These are phyloP conservation scores for Thinocorus orbignyianus DNA, from an alignment of 2,113 vertebrate species.

Conservation along the genomic window DNA sequence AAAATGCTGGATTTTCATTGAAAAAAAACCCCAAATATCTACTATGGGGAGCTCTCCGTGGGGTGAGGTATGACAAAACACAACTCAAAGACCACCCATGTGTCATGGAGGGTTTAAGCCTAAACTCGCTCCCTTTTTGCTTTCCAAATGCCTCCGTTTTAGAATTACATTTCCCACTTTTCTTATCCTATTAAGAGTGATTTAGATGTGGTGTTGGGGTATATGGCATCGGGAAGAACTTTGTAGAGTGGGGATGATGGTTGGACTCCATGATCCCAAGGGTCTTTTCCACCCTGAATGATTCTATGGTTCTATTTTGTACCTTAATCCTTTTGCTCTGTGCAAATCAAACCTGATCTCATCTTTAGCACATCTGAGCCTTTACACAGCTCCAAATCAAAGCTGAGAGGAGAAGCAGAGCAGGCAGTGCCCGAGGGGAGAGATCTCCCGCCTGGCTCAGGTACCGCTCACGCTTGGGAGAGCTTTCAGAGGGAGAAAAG, in stretches of 20 bases:
- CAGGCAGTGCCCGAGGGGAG: background rate
- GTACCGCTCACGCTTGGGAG: background rate
- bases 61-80: background rate
- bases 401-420: background rate
- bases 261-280: too few species aligned
- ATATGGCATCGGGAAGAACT: too few species aligned
- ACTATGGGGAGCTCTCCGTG: background rate
- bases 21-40: background rate
- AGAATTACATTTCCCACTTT: too few species aligned
- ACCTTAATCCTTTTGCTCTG: background rate
- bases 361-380: background rate
- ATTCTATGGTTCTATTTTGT: too few species aligned
- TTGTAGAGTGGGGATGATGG: too few species aligned
- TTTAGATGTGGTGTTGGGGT: too few species aligned
- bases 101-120: background rate
- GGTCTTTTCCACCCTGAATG: too few species aligned
- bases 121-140: background rate
- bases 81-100: background rate
- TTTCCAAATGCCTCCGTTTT: background rate
- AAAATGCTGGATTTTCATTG: background rate
- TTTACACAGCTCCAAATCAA: background rate
- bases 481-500: background rate
- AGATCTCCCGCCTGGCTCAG: background rate
- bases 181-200: too few species aligned
- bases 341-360: background rate